Evolutionary conservation across 2,888 invertebrate species (phyloP).

Genomic region (Eulithis prunata): DNA sequence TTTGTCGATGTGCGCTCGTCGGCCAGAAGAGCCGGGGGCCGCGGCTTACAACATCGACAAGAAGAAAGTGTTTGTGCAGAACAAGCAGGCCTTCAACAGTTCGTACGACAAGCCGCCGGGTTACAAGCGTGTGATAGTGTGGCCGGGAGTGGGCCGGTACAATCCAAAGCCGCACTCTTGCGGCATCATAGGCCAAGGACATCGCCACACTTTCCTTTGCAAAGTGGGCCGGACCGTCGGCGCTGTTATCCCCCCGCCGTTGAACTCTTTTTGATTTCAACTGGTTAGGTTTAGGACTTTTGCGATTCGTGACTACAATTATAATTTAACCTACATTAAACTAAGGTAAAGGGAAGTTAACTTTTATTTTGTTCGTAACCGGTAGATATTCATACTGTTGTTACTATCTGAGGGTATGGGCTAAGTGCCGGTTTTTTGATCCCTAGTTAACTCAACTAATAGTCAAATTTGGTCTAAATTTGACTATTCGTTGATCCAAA

Average conservation of each 20-base stretch:
- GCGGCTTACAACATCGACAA: constrained; percentile 65
- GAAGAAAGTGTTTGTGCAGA: constrained; percentile 53
- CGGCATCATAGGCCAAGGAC: constrained; percentile 64
- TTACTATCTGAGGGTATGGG: no score
- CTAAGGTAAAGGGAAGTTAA: no score
- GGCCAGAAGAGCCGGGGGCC: constrained; percentile 81
- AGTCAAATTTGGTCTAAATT: no score
- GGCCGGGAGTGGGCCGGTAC: constrained; percentile 77
- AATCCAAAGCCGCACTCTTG: constrained; percentile 44
- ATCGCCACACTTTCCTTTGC: constrained; percentile 67
- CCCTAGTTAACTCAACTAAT: no score
- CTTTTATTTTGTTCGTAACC: not conserved
- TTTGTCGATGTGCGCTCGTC: constrained; percentile 73
- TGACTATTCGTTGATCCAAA: no score
- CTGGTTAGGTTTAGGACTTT: not conserved
- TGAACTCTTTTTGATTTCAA: constrained; percentile 65
- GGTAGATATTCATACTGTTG: no score
- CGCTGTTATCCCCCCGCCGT: constrained; percentile 57
- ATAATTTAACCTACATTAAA: no score
- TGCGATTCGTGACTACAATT: no score
- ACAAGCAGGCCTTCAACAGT: constrained; percentile 66
- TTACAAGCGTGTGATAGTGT: constrained; percentile 63
- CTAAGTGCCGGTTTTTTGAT: no score
- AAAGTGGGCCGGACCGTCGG: constrained; percentile 69
- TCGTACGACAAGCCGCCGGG: constrained; percentile 69